Evolutionary conservation across 2,888 invertebrate species (phyloP), one percentile per base, ranked within the genome.

Genomic region (Polylopha cassiicola): DNA sequence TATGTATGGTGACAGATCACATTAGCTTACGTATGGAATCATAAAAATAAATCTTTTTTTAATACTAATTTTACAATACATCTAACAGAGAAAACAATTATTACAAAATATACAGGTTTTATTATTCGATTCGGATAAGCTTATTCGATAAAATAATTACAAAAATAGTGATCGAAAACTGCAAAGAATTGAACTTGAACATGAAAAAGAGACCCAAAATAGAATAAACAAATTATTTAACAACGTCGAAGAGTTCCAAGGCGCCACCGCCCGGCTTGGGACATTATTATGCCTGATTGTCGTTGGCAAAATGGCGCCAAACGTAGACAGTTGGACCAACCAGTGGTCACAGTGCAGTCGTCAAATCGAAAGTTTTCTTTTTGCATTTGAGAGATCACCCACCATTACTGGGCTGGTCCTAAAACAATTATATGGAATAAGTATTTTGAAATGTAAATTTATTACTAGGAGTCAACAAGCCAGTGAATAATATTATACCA

Each of bases 401-500:
- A 36, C 82, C 82, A 45, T 80, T 81, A 53, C 79, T 81, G 11
- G 81, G 78, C 56, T 78, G 80, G 43, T 84, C 82, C 82, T 84
- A 60, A 0, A 33, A 51, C 28, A 43, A 37, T 33, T 16, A 20
- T 16, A 3, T 8, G 3, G 15, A n/a, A 13, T 9, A 28, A 8
- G 2, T 17, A 16, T 16, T 2, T n/a, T n/a, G n/a, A n/a, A n/a
- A n/a, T n/a, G n/a, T n/a, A n/a, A n/a, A n/a, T n/a, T n/a, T n/a
- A n/a, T n/a, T n/a, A n/a, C n/a, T n/a, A n/a, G n/a, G n/a, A n/a
- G n/a, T n/a, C n/a, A n/a, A n/a, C n/a, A n/a, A n/a, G n/a, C n/a
- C n/a, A n/a, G n/a, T n/a, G n/a, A n/a, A n/a, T n/a, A n/a, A n/a
- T n/a, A n/a, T n/a, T n/a, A n/a, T n/a, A n/a, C n/a, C n/a, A n/a